Evolutionary conservation across 2,113 vertebrate genomes (phyloP), one percentile per base, ranked within the genome.

Genomic region (Arothron firmamentum): DNA sequence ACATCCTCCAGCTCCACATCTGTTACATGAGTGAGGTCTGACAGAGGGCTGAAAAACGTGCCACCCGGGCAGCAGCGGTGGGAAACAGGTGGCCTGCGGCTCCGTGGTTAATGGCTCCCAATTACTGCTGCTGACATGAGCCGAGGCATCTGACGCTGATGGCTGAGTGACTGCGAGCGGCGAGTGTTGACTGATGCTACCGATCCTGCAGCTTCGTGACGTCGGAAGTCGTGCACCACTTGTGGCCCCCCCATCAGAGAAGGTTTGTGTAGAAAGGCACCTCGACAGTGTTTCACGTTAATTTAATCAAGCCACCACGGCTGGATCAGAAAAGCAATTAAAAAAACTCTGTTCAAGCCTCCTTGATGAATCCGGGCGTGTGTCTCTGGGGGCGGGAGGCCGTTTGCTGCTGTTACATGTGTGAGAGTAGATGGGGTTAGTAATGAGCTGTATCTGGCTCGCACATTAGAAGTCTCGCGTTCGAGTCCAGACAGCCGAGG

Each of bases 191-290:
- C 13, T 16, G 38, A 25, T 14, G 3, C 47, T 25, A 55, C 50
- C 8, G 59, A 59, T 51, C 53, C 47, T 48, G 66, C 48, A 66
- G 64, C 56, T 56, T 60, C 58, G 15, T 47, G 18, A 9, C 6
- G 23, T 31, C 41, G 20, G 17, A 59, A 49, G 21, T 18, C 5
- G 23, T 3, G 1, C 28, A 1, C 20, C 8, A 2, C 34, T 62
- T 63, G 45, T 53, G 34, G 34, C n/a, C 56, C 48, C 57, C 59
- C 58, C 70, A 62, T 62, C 66, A 54, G 23, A 56, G 74, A 79
- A 79, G 80, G 81, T 86, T 83, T 72, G n/a, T 56, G 65, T 61
- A 84, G 62, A 68, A 88, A 88, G 87, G 85, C 87, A 88, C 85
- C 79, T 78, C 47, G 60, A 67, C 48, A 72, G 65, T 59, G 72